Conservation (phyloP, 2,797 vertebrate genomes). For the Acestrorhynchus altus region DNA sequence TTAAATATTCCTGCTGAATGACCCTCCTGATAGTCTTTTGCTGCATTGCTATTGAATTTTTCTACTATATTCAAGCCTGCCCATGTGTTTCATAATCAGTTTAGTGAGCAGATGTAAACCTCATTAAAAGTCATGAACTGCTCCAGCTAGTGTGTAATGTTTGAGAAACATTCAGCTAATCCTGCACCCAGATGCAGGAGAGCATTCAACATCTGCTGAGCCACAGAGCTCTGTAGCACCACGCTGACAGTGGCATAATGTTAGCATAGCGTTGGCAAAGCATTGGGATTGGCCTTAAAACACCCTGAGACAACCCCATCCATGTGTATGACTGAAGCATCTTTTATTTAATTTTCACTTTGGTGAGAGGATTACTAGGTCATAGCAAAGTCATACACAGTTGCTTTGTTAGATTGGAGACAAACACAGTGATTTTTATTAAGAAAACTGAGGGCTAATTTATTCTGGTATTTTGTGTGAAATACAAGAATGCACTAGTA, state of each 20-base stretch:
- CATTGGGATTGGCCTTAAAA: conserved; percentile 4
- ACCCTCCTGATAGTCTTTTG: conserved; percentile 1
- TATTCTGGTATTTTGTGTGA: neutral
- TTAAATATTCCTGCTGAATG: conserved; percentile 10
- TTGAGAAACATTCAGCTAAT: conserved; percentile 24
- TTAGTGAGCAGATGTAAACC: conserved; percentile 31
- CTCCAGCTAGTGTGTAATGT: conserved; percentile 24
- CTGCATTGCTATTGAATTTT: conserved; percentile 26
- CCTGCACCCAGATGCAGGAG: conserved; percentile 28
- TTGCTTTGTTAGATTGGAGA: neutral
- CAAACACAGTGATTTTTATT: neutral
- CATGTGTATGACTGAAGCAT: neutral
- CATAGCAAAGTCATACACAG: neutral
- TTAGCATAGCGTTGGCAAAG: conserved; percentile 5
- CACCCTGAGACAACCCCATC: neutral
- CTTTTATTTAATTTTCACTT: conserved; percentile 1
- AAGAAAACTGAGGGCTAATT: neutral
- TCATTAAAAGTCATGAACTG: conserved; percentile 14
- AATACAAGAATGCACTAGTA: neutral
- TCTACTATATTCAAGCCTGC: conserved; percentile 18
- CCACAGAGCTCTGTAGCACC: conserved; percentile 19
- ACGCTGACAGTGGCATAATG: neutral
- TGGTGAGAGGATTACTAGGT: neutral
- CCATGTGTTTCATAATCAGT: conserved; percentile 39
- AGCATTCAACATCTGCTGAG: conserved; percentile 32